phyloP scores from a whole-genome alignment of 2,113 vertebrate species.

The Pollachius pollachius region DNA sequence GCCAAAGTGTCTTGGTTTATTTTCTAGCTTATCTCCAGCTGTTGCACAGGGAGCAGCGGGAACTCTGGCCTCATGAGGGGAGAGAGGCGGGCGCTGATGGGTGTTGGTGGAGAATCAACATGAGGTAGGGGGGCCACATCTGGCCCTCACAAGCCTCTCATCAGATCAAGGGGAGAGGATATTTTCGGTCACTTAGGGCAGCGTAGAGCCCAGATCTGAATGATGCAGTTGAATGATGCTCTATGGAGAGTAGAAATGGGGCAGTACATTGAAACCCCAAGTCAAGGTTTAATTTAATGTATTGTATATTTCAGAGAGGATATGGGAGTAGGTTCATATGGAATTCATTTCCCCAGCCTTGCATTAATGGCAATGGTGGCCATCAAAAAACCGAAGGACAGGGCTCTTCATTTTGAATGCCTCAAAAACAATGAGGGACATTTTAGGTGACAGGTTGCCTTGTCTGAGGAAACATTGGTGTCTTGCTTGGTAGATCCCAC shows the following conservation, averaged over 20 bases:
- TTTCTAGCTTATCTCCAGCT: constrained; percentile 24
- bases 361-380: too few species aligned
- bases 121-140: constrained; percentile 25
- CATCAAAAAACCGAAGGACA: too few species aligned
- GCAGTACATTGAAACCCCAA: too few species aligned
- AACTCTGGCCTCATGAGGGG: constrained; percentile 41
- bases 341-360: too few species aligned
- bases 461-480: constrained; percentile 20
- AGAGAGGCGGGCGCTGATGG: constrained; percentile 26
- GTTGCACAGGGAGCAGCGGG: constrained; percentile 31
- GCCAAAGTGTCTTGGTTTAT: constrained; percentile 54
- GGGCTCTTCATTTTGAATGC: too few species aligned
- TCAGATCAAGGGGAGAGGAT: constrained; percentile 22
- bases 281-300: too few species aligned
- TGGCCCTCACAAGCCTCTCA: constrained; percentile 29
- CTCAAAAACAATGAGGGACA: constrained; percentile 19
- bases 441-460: constrained; percentile 57
- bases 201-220: too few species aligned
- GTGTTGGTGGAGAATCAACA: constrained; percentile 47
- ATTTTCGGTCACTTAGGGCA: constrained; percentile 21
- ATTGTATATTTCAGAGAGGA: too few species aligned
- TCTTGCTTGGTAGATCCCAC: not conserved
- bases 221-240: too few species aligned
- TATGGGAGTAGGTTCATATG: too few species aligned
- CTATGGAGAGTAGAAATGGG: too few species aligned